Evolutionary conservation across 2,888 invertebrate species (phyloP).

Genomic region (Lydus trimaculatus): DNA sequence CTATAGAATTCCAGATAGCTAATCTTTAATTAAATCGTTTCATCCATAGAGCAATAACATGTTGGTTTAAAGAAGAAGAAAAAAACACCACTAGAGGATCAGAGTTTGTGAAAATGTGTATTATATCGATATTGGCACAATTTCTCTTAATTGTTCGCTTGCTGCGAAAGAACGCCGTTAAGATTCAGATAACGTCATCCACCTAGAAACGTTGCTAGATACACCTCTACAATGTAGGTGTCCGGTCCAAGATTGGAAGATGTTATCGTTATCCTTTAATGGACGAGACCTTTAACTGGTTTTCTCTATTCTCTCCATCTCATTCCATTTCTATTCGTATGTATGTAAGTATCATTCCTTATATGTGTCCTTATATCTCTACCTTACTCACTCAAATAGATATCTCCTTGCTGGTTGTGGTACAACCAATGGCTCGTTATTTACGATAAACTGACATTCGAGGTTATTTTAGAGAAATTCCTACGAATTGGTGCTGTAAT

Average conservation of each 20-base stretch:
- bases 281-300: slow-evolving; percentile 13
- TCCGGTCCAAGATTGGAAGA: slow-evolving; percentile 45
- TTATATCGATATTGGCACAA: slow-evolving; percentile 12
- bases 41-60: neutral
- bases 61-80: neutral
- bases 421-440: slow-evolving; percentile 40
- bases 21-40: slow-evolving; percentile 1
- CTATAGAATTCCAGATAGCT: neutral
- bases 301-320: neutral
- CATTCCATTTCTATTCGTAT: neutral
- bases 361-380: neutral
- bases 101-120: neutral
- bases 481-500: neutral
- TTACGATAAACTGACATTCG: slow-evolving; percentile 46
- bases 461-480: slow-evolving; percentile 42
- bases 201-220: slow-evolving; percentile 35
- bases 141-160: slow-evolving; percentile 35
- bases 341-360: neutral
- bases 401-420: slow-evolving; percentile 43
- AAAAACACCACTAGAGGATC: neutral
- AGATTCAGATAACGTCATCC: slow-evolving; percentile 36
- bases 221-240: slow-evolving; percentile 35
- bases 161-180: slow-evolving; percentile 33
- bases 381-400: neutral
- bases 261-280: slow-evolving; percentile 35